Evolutionary conservation across 2,888 invertebrate genomes (phyloP).

Genomic region (Vannuccia rotundouncinata): DNA sequence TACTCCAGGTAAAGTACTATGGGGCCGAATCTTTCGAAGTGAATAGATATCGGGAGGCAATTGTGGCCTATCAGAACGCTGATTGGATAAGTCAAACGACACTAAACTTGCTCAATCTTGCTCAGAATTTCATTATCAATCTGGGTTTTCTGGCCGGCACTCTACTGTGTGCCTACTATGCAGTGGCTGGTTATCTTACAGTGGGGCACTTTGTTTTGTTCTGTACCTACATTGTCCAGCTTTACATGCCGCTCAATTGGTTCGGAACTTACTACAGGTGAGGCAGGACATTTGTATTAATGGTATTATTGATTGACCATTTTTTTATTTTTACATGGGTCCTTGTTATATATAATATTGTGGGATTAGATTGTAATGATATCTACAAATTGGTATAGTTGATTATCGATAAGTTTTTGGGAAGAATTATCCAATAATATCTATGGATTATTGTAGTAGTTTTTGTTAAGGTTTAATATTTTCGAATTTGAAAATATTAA

Average conservation of each 20-base stretch:
- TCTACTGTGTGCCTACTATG: constrained; percentile 78
- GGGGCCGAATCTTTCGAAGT: constrained; percentile 33
- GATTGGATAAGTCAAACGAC: constrained; percentile 82
- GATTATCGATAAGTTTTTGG: no score
- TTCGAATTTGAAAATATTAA: no score
- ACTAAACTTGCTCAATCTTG: constrained; percentile 77
- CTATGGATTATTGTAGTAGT: no score
- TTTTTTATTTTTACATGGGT: no score
- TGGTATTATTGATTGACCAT: no score
- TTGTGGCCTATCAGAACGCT: constrained; percentile 64
- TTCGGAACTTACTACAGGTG: constrained; percentile 97
- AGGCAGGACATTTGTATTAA: no score
- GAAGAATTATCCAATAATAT: no score
- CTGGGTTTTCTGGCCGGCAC: constrained; percentile 77
- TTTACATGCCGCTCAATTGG: constrained; percentile 92
- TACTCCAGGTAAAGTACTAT: constrained; percentile 29
- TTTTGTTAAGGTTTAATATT: no score
- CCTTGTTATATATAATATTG: no score
- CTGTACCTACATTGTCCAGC: constrained; percentile 80
- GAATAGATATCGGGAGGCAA: constrained; percentile 15
- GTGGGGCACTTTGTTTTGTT: constrained; percentile 94
- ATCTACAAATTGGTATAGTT: no score
- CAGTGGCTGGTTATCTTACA: constrained; percentile 67
- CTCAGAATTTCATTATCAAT: constrained; percentile 83
- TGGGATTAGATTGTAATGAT: no score